Evolutionary conservation across 2,113 vertebrate genomes (phyloP), one percentile per base, ranked within the genome.

Genomic region (Sula dactylatra): DNA sequence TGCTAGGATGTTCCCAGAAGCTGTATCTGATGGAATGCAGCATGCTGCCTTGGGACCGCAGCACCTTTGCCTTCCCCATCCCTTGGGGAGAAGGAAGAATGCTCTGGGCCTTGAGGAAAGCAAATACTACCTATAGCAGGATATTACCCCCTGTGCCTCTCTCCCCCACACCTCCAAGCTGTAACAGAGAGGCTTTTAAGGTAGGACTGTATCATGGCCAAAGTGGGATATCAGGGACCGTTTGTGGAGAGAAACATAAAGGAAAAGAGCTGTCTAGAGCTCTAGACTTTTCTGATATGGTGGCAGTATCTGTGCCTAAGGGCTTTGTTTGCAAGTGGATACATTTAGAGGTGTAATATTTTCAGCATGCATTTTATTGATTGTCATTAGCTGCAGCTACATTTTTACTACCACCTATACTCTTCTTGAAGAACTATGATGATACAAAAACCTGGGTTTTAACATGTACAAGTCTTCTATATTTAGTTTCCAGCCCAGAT

Each of bases 261-360:
- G 14, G 7, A 47, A 26, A 18, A 50, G 38, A 32, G 3, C 19
- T 55, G 14, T 5, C 13, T 66, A 36, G 27, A 77, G 21, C 8
- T 54, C 16, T 55, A 32, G 13, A 13, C 3, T 36, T 1, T 11
- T 44, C 13, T 70, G 56, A 10, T 12, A 7, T 0, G 4, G 3
- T 52, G 8, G 31, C 5, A 16, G 13, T 8, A 8, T 50, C 10
- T 14, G 10, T n/a, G 4, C 6, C 14, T 47, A 8, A 45, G 34
- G 6, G 13, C 13, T 78, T 17, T n/a, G 10, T 31, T 82, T 77
- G 11, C 6, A 17, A 62, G 16, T 15, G 15, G 18, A 9, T 26
- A 42, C 0, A 0, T n/a, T 27, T 36, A 61, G 7, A 18, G 4
- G 13, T 40, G 5, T 29, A 32, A 19, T 13, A 13, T 16, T 71